Conservation (phyloP, 2,113 vertebrate species). For the Irena cyanogastra region DNA sequence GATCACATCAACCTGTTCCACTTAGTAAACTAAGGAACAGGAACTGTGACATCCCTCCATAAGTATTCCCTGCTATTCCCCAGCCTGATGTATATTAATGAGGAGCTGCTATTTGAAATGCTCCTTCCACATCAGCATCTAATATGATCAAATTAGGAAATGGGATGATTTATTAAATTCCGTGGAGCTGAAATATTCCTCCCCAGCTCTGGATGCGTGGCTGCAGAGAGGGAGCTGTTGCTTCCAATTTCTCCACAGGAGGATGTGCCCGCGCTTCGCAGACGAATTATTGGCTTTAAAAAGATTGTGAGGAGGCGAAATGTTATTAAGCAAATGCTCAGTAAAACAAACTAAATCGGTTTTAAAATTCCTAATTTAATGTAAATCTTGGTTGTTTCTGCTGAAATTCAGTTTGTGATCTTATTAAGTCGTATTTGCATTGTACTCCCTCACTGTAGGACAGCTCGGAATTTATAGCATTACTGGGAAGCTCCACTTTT, state of each 20-base stretch:
- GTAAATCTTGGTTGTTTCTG: conserved; percentile 80
- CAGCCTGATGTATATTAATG: conserved; percentile 90
- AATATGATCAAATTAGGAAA: conserved; percentile 89
- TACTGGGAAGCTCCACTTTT: not conserved
- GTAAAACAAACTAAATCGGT: conserved; percentile 84
- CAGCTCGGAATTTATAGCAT: conserved; percentile 73
- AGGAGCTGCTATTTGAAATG: conserved; percentile 81
- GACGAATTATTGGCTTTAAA: conserved; percentile 81
- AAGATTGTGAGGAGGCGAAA: conserved; percentile 80
- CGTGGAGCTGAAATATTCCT: conserved; percentile 80
- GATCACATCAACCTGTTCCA: conserved; percentile 89
- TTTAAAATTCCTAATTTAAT: conserved; percentile 84
- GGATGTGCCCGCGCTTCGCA: conserved; percentile 71
- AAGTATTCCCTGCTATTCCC: conserved; percentile 80
- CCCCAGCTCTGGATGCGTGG: conserved; percentile 73
- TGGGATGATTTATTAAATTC: conserved; percentile 87
- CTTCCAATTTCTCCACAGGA: conserved; percentile 80
- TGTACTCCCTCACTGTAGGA: conserved; percentile 74
- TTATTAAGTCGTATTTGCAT: conserved; percentile 84
- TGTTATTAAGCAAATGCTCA: conserved; percentile 88
- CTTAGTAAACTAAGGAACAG: conserved; percentile 85
- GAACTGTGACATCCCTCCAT: conserved; percentile 84
- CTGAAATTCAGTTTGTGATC: conserved; percentile 83
- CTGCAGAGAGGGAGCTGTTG: conserved; percentile 81
- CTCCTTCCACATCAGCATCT: conserved; percentile 86